phyloP scores from a whole-genome alignment of 1,140 invertebrate genomes.

The Brachionus sp. region DNA sequence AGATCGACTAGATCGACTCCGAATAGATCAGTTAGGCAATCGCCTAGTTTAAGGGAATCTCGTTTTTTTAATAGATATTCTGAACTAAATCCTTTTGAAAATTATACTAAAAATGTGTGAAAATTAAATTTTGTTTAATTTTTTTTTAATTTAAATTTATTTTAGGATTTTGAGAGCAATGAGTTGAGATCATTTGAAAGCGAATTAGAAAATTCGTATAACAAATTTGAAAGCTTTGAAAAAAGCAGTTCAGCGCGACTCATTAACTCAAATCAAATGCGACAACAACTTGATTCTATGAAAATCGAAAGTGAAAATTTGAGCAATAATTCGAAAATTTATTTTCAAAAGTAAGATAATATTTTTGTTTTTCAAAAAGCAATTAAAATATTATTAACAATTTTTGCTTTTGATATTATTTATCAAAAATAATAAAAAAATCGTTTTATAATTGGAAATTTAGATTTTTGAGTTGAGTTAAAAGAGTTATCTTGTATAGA shows the following conservation, averaged over 20 bases:
- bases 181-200: slow-evolving; percentile 10
- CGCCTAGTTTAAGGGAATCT: not conserved
- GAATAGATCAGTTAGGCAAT: not conserved
- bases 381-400: too few relatives aligned
- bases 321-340: not conserved
- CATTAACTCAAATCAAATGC: not conserved
- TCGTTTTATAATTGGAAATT: too few relatives aligned
- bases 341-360: not conserved
- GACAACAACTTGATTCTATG: not conserved
- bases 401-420: not conserved
- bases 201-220: slow-evolving; percentile 5
- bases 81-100: slow-evolving; percentile 13
- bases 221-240: slow-evolving; percentile 8
- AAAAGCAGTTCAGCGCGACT: not conserved
- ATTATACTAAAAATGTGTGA: slow-evolving; percentile 21
- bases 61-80: not conserved
- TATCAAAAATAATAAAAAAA: not conserved
- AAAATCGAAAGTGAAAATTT: not conserved
- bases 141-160: not conserved
- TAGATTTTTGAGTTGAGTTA: not conserved
- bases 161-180: slow-evolving; percentile 25
- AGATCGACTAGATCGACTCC: slow-evolving; percentile 34
- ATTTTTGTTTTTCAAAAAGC: not conserved
- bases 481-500: not conserved
- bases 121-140: not conserved